phyloP scores from a whole-genome alignment of 1,140 invertebrate genomes.

The Diuraphis noxia region DNA sequence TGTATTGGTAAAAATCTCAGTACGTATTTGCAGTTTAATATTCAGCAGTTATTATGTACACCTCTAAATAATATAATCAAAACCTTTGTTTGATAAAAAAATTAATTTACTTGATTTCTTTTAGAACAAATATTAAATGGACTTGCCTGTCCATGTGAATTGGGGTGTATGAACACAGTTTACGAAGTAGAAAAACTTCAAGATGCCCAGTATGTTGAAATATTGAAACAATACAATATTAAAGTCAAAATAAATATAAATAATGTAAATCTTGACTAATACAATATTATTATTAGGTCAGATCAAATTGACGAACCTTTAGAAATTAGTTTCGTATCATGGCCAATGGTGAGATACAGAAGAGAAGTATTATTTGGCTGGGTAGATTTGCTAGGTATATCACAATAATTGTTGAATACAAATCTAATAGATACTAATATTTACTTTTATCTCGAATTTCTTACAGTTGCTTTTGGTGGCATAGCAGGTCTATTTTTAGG shows the following conservation, averaged over 20 bases:
- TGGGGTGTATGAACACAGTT: slow-evolving; percentile 72
- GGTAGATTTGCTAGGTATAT: slow-evolving; percentile 70
- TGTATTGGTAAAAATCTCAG: slow-evolving; percentile 44
- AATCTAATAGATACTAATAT: not conserved
- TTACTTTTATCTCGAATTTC: not conserved
- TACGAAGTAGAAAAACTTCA: slow-evolving; percentile 74
- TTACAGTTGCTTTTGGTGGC: slow-evolving; percentile 57
- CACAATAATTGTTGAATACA: not conserved
- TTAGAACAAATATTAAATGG: slow-evolving; percentile 53
- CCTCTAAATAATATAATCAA: not conserved
- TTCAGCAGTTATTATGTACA: not conserved
- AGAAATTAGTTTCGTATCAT: slow-evolving; percentile 60
- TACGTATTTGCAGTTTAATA: slow-evolving; percentile 1
- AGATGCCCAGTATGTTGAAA: slow-evolving; percentile 58
- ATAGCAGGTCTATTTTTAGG: slow-evolving; percentile 77
- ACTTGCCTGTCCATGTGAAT: slow-evolving; percentile 66
- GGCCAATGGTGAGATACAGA: slow-evolving; percentile 75
- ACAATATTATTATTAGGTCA: not conserved
- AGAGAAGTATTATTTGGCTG: slow-evolving; percentile 76
- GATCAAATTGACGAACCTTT: slow-evolving; percentile 21
- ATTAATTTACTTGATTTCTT: not conserved
- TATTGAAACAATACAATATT: not conserved
- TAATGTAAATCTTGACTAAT: not conserved
- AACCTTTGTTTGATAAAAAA: not conserved
- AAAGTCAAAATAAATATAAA: not conserved